These are phyloP conservation scores for Ditula angustiorana DNA, from an alignment of 2,888 invertebrate genomes.

Conservation along the genomic window DNA sequence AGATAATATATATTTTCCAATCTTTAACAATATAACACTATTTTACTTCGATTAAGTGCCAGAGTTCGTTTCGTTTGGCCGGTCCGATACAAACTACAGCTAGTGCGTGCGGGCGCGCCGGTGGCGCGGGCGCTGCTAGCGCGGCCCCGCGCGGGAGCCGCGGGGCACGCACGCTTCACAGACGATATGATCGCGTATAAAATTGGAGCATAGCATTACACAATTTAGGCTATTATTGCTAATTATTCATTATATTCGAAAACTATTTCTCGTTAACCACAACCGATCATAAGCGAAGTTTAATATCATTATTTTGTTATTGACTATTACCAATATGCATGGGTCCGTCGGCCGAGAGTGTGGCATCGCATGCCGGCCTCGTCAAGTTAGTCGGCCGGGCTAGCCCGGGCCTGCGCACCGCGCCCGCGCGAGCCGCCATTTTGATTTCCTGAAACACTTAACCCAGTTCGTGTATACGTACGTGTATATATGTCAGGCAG, in stretches of 20 bases:
- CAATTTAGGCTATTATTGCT: constrained; percentile 81
- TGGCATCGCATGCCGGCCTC: no score
- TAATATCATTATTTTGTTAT: constrained; percentile 81
- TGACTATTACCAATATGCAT: constrained; percentile 81
- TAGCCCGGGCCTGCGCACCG: constrained; percentile 70
- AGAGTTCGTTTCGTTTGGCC: constrained; percentile 48
- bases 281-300: constrained; percentile 86
- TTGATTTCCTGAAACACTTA: constrained; percentile 78
- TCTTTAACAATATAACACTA: constrained; percentile 84
- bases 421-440: constrained; percentile 64
- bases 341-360: constrained; percentile 49
- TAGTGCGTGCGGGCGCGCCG: neutral
- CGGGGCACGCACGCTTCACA: no score
- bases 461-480: constrained; percentile 67
- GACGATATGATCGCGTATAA: constrained; percentile 79
- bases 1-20: constrained; percentile 82
- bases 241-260: constrained; percentile 80
- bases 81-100: constrained; percentile 35
- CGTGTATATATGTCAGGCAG: constrained; percentile 46
- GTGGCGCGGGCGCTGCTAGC: constrained; percentile 73
- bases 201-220: constrained; percentile 73
- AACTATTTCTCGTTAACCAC: constrained; percentile 84
- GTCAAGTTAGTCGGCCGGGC: no score
- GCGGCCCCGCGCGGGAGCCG: no score
- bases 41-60: constrained; percentile 76